phyloP scores from a whole-genome alignment of 1,140 invertebrate genomes.

The Drosophila arawakana region DNA sequence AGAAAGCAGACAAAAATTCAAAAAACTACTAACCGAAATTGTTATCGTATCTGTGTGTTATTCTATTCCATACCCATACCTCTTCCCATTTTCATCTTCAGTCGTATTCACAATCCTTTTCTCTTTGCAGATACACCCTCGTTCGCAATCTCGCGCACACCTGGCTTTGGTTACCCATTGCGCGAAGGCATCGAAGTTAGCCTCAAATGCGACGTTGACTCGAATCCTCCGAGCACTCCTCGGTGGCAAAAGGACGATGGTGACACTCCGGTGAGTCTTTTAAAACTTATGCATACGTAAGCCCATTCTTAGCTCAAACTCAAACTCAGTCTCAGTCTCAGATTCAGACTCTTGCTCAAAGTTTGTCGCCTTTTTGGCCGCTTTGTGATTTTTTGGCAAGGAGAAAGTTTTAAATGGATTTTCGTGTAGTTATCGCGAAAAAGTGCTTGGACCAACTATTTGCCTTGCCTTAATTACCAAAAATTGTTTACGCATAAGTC shows the following conservation, averaged over 20 bases:
- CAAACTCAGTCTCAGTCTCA: neutral
- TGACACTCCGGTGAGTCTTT: conserved; percentile 86
- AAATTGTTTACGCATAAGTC: conserved; percentile 75
- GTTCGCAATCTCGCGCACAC: conserved; percentile 94
- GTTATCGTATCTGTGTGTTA: conserved; percentile 25
- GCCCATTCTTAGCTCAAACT: conserved; percentile 2
- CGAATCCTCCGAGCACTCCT: conserved; percentile 94
- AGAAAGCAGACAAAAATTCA: neutral
- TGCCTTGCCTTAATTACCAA: conserved; percentile 77
- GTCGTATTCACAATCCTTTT: conserved; percentile 43
- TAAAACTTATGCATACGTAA: conserved; percentile 35
- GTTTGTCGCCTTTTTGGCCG: conserved; percentile 3
- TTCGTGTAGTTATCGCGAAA: conserved; percentile 66
- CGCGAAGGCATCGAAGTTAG: conserved; percentile 93
- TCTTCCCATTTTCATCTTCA: neutral
- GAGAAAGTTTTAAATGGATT: conserved; percentile 80
- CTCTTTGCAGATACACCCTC: conserved; percentile 92
- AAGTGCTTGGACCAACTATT: conserved; percentile 60
- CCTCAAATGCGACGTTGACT: conserved; percentile 95
- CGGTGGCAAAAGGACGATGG: conserved; percentile 91
- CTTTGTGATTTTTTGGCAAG: conserved; percentile 66
- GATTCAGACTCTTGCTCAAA: conserved; percentile 9
- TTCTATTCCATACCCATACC: conserved; percentile 15
- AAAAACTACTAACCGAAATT: conserved; percentile 66
- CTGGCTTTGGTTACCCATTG: conserved; percentile 94